A percentile compares a stretch with the other conserved stretches of the same genome.
Evolutionary conservation across 2,888 invertebrate genomes (phyloP).

Genomic region (Epinotia brunnichana): DNA sequence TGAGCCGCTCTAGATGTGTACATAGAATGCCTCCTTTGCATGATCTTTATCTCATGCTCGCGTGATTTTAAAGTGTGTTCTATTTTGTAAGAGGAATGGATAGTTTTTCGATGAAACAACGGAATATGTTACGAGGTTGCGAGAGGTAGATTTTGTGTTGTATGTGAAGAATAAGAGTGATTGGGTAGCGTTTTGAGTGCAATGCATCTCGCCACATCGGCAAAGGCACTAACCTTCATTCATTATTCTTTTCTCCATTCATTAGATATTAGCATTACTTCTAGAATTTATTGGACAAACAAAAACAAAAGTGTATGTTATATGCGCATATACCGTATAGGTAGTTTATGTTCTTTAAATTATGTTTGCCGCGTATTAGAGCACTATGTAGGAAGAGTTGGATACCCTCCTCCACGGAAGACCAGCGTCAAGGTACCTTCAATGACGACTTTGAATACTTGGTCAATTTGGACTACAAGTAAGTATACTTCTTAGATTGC

Average conservation of each 20-base stretch:
- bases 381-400: no score
- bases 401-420: no score
- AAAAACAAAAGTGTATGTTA: no score
- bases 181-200: not conserved
- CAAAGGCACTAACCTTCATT: not conserved
- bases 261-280: no score
- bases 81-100: not conserved
- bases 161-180: constrained; percentile 29
- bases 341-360: no score
- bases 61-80: not conserved
- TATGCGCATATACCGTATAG: no score
- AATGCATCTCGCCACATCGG: not conserved
- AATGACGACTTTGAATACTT: no score
- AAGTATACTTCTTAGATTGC: no score
- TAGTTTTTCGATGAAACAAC: not conserved
- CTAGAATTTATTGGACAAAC: not conserved
- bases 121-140: not conserved
- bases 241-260: no score
- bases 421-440: no score
- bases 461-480: no score
- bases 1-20: constrained; percentile 7
- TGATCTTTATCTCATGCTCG: constrained; percentile 9
- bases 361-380: no score
- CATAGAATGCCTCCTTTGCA: not conserved
- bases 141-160: not conserved